A percentile compares a stretch with the other conserved stretches of the same genome.
phyloP scores from a whole-genome alignment of 2,113 vertebrate species.

The Ascaphus truei region DNA sequence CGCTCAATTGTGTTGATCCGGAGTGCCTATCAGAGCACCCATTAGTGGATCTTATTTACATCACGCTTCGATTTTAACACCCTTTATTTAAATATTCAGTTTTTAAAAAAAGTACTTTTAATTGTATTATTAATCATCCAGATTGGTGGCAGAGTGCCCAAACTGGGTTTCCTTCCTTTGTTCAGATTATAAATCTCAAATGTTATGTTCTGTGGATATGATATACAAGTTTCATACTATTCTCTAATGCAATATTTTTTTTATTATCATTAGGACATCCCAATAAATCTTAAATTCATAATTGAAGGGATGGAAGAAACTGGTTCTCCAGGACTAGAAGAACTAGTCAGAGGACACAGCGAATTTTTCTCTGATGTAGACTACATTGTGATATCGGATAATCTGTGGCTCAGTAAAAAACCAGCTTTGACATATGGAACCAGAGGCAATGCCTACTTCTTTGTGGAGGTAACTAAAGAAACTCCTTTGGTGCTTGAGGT shows the following conservation, averaged over 20 bases:
- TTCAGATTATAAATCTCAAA: no score
- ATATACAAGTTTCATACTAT: background rate
- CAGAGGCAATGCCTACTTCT: slow-evolving; percentile 64
- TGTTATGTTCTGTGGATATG: no score
- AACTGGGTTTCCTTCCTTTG: no score
- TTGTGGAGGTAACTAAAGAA: slow-evolving; percentile 57
- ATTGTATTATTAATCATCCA: no score
- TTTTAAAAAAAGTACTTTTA: no score
- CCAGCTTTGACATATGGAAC: slow-evolving; percentile 64
- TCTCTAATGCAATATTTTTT: background rate
- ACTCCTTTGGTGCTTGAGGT: background rate
- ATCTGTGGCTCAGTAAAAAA: slow-evolving; percentile 61
- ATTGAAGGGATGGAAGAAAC: slow-evolving; percentile 75
- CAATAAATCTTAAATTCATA: slow-evolving; percentile 70
- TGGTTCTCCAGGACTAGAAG: slow-evolving; percentile 62
- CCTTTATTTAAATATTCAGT: no score
- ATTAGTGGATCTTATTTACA: no score
- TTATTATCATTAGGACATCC: slow-evolving; percentile 51
- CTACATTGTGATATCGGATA: slow-evolving; percentile 68
- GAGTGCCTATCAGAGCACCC: no score
- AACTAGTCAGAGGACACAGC: slow-evolving; percentile 49
- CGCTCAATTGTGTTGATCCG: no score
- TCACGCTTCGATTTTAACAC: no score
- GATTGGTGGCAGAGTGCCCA: no score
- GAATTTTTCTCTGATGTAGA: slow-evolving; percentile 64